Base-by-base conservation (phyloP, 2,797 vertebrate genomes). In the Anguilla megastoma region DNA sequence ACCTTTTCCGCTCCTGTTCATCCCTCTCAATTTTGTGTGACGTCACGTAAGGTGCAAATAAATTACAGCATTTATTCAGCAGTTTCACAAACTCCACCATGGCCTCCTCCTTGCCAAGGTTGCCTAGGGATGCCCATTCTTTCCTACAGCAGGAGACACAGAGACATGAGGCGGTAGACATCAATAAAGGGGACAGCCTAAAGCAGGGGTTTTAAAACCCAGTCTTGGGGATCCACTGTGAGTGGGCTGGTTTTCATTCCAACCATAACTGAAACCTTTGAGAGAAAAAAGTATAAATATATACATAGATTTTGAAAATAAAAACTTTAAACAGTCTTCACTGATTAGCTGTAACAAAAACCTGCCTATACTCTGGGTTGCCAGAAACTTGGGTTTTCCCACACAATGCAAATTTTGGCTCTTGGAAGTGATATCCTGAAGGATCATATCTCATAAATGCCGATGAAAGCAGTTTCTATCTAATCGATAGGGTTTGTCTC, bases 1-100 rank as follows among this genome's bases (percentile, higher is more conserved):
- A 99, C 98, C 98, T 97, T 95, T 96, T 99, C 89, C 97, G 97
- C 90, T 99, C 99, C 92, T 99, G 98, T 88, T 99, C 99, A 91
- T 99, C 97, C 91, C 95, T 97, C 93, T 99, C 98, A 89, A 99
- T 99, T 93, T 98, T 98, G 95, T 99, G 99, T 58, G 99, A 99
- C 1, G 96, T 97, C 90, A 99, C 93, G 18, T 98, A 99, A 0
- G 98, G 97, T 84, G 97, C 98, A 90, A 99, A 99, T 86, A 99
- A 97, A 93, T 95, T 97, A 91, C 98, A 99, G 93, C 98, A 99
- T 91, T 97, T 97, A 90, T 98, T 99, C 21, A 99, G 94, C 83
- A 99, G 95, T 91, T 96, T 97, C 86, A 99, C 97, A 93, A 99
- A 99, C 90, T 99, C 98, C 87, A 98, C 96, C 99, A 99, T 99